Evolutionary conservation across 2,113 vertebrate species (phyloP), one percentile per base, ranked within the genome.

Genomic region (Turdus rufiventris): DNA sequence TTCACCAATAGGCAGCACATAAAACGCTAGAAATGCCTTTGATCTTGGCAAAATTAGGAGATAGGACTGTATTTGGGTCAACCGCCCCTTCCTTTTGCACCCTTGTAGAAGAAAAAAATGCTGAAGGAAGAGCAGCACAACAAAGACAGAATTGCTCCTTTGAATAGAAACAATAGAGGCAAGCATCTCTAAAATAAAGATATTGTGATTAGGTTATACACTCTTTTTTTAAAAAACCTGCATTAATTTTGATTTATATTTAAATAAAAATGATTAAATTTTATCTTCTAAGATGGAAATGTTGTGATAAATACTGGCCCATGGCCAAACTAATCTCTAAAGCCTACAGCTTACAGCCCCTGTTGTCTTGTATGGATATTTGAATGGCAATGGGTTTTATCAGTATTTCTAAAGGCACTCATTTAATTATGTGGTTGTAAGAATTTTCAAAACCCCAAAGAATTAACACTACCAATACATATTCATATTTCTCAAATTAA

Each of bases 191-290:
- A 95, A 97, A 98, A 98, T 98, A 94, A 97, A 98, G 98, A 98
- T 96, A 97, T 96, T 94, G 96, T 61, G 94, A 97, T 97, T 97
- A 93, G 91, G 97, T 98, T 96, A 94, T 97, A 97, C 96, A 91
- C 91, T 85, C 95, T 45, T 77, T 93, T 95, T 94, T 90, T 6
- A 85, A 97, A 97, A 85, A 97, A 97, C 65, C 95, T 96, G 98
- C 97, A 98, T 98, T 98, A 97, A 98, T 98, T 98, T 97, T 97
- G 97, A 98, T 98, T 98, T 98, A 97, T 98, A 98, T 98, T 98
- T 98, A 98, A 98, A 98, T 98, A 98, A 98, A 98, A 98, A 98
- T 98, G 98, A 98, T 98, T 98, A 98, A 97, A 98, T 98, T 98
- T 98, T 98, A 98, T 98, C 98, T 98, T 97, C 97, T 94, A 96